A percentile compares a stretch with the other conserved stretches of the same genome.
phyloP scores from a whole-genome alignment of 2,888 invertebrate genomes.

The Trissonchulus latispiculum region DNA sequence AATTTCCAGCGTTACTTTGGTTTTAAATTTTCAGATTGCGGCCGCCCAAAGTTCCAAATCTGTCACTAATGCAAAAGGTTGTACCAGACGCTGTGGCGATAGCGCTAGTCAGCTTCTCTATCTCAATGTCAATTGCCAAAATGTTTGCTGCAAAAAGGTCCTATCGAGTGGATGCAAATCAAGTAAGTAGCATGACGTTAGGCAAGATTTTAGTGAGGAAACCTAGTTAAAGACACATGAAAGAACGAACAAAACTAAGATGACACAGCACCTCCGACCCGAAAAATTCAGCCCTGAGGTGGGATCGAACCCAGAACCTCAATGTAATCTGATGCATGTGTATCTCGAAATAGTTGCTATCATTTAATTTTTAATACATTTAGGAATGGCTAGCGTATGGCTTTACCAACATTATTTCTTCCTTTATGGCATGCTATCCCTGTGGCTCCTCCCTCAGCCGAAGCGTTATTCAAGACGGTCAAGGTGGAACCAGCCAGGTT shows the following conservation, averaged over 20 bases:
- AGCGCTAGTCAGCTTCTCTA: constrained; percentile 50
- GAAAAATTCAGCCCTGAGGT: no score
- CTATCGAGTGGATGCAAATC: constrained; percentile 46
- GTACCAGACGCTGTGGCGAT: constrained; percentile 49
- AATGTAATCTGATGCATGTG: no score
- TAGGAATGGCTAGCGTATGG: constrained; percentile 48
- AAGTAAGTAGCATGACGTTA: no score
- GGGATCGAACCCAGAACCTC: no score
- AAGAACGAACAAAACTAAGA: no score
- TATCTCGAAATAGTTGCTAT: neutral
- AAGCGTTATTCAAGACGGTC: constrained; percentile 42
- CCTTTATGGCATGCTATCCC: constrained; percentile 47
- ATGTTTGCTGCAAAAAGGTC: constrained; percentile 46
- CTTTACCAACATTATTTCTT: constrained; percentile 42
- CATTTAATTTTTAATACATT: neutral
- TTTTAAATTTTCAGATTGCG: neutral
- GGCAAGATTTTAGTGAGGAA: no score
- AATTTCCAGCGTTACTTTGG: neutral
- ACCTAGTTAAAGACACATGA: no score
- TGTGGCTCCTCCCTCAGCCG: constrained; percentile 45
- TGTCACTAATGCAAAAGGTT: constrained; percentile 43
- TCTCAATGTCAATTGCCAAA: constrained; percentile 50
- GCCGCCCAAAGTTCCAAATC: neutral
- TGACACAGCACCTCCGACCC: no score
- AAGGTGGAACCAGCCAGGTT: constrained; percentile 31